Conservation (phyloP, 2,888 invertebrate genomes). For the Ecdyonurus torrentis region DNA sequence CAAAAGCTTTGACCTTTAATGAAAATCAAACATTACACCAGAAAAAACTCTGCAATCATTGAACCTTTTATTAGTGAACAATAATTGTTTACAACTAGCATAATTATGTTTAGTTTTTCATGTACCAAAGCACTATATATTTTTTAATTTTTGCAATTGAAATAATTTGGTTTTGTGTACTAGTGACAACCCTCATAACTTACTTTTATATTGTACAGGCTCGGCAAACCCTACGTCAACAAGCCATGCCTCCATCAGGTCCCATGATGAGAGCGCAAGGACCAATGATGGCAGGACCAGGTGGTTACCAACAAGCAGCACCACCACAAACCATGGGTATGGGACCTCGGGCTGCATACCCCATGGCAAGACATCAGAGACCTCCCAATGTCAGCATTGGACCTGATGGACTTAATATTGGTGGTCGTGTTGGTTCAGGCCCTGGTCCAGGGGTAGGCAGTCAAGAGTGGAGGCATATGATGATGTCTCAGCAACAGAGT, state of each 20-base stretch:
- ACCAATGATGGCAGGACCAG: constrained; percentile 23
- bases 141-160: too few relatives aligned
- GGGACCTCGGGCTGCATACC: constrained; percentile 22
- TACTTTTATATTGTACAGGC: too few relatives aligned
- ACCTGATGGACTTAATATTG: constrained; percentile 33
- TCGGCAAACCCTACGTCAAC: constrained; percentile 37
- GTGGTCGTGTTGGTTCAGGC: constrained; percentile 16
- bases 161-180: too few relatives aligned
- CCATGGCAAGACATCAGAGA: constrained; percentile 33
- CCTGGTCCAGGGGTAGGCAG: constrained; percentile 24
- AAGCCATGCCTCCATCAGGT: constrained; percentile 51
- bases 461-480: constrained; percentile 42
- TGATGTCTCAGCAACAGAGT: constrained; percentile 35
- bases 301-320: constrained; percentile 29
- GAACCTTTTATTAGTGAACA: too few relatives aligned
- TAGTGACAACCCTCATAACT: too few relatives aligned
- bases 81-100: too few relatives aligned
- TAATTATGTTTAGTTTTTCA: too few relatives aligned
- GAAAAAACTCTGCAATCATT: too few relatives aligned
- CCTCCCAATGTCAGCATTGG: constrained; percentile 41
- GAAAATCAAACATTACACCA: too few relatives aligned
- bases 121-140: too few relatives aligned
- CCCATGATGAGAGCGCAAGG: constrained; percentile 50
- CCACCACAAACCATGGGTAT: constrained; percentile 32
- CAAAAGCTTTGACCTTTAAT: too few relatives aligned